These are phyloP conservation scores for Knipowitschia caucasica DNA, from an alignment of 2,797 vertebrate species.

Conservation along the genomic window DNA sequence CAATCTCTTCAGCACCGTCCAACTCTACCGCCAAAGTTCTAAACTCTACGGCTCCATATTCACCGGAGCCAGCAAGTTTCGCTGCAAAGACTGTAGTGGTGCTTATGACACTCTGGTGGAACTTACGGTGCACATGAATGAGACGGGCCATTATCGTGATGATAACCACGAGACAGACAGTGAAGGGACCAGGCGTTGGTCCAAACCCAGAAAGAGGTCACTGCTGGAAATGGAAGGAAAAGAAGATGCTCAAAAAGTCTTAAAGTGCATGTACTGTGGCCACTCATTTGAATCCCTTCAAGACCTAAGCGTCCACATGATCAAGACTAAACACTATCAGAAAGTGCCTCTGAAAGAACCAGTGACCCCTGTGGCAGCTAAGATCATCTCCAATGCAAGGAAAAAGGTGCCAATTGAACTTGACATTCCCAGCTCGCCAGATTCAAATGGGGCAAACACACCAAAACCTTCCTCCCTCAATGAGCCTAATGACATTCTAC, in stretches of 20 bases:
- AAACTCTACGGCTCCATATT: slow-evolving; percentile 99
- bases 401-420: slow-evolving; percentile 91
- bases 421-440: slow-evolving; percentile 94
- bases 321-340: slow-evolving; percentile 99
- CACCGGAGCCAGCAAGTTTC: slow-evolving; percentile 98
- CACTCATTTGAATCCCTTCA: slow-evolving; percentile 99
- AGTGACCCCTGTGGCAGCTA: slow-evolving; percentile 92
- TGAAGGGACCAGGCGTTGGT: slow-evolving; percentile 94
- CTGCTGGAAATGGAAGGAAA: slow-evolving; percentile 98
- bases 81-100: slow-evolving; percentile 97
- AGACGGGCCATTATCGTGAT: slow-evolving; percentile 96
- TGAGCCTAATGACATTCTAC: slow-evolving; percentile 83
- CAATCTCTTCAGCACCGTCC: slow-evolving; percentile 96
- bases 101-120: slow-evolving; percentile 97
- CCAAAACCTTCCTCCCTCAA: slow-evolving; percentile 70
- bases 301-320: slow-evolving; percentile 98
- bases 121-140: slow-evolving; percentile 98
- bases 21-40: slow-evolving; percentile 97
- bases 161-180: slow-evolving; percentile 96
- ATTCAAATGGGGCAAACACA: slow-evolving; percentile 88
- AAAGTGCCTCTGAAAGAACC: slow-evolving; percentile 99
- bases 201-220: slow-evolving; percentile 96
- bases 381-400: slow-evolving; percentile 89
- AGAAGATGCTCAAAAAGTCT: slow-evolving; percentile 97
- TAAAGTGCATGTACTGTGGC: slow-evolving; percentile 99